Evolutionary conservation across 2,797 vertebrate genomes (phyloP), one percentile per base, ranked within the genome.

Genomic region (Yasuhikotakia modesta): DNA sequence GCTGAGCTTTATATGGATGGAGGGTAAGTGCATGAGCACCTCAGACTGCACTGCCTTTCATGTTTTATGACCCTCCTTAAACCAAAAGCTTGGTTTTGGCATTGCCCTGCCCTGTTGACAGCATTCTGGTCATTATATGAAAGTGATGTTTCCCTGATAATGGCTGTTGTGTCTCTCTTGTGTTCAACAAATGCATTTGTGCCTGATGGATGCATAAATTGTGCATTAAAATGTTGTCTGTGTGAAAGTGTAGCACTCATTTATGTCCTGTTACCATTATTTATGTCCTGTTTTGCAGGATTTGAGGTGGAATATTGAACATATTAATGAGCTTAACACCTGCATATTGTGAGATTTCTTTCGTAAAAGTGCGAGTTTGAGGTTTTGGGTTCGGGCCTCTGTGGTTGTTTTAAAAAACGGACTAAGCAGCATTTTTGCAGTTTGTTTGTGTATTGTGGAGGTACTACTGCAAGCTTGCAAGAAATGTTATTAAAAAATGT

Each of bases 1-100:
- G 85, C 88, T 48, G 91, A 92, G 83, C 88, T 93, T 63, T 93
- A 93, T 87, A 90, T 93, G 92, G 91, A 89, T 19, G 83, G 86
- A 78, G 87, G 83, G 86, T 80, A 87, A 86, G 91, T 92, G 91
- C 90, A 87, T 89, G 90, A 90, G 89, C 52, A 21, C 24, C 32
- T 61, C 65, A 66, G 78, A 60, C 63, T 80, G 73, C 71, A 79
- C 19, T 61, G 46, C 60, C 55, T 52, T 46, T 72, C 7, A 19
- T n/a, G 46, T 58, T 69, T 61, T 35, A 70, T 52, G 45, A 39
- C 27, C 66, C 10, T 69, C 35, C 35, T 39, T 39, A 8, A 39
- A 39, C 7, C 35, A 39, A 39, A 8, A 5, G 65, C 75, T 48
- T 10, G 66, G 43, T 61, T 77, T 77, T 52, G 55, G 43, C 76